Evolutionary conservation across 2,797 vertebrate genomes (phyloP).

Genomic region (Myotis daubentonii): DNA sequence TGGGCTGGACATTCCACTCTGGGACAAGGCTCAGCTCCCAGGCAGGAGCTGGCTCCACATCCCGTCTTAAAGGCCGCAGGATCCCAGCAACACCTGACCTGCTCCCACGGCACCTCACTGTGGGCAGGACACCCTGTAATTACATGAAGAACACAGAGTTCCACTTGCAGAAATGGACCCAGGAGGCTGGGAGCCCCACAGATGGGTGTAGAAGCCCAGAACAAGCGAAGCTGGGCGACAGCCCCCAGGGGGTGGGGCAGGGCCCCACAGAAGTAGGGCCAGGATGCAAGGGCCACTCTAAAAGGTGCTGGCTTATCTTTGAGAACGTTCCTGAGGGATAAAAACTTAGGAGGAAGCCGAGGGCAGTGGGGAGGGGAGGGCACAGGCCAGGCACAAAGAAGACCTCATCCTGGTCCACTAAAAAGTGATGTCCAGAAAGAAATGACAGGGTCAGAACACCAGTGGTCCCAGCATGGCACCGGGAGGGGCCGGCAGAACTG

Average conservation of each 20-base stretch:
- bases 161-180: rapidly evolving
- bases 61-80: background rate
- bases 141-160: background rate
- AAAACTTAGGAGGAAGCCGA: no score
- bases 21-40: background rate
- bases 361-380: background rate
- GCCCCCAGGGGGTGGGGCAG: no score
- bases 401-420: rapidly evolving
- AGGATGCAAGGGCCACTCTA: background rate
- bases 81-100: rapidly evolving
- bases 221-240: rapidly evolving
- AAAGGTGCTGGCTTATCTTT: background rate
- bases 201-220: no score
- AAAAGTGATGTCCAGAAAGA: background rate
- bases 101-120: rapidly evolving
- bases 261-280: background rate
- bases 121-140: background rate
- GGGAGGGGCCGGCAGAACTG: background rate
- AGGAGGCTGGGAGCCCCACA: background rate
- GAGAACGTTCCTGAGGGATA: background rate
- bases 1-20: background rate
- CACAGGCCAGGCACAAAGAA: background rate
- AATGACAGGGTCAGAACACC: background rate
- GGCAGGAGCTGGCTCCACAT: background rate
- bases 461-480: background rate